phyloP scores from a whole-genome alignment of 2,888 invertebrate species.

The Cataglyphis cursor region DNA sequence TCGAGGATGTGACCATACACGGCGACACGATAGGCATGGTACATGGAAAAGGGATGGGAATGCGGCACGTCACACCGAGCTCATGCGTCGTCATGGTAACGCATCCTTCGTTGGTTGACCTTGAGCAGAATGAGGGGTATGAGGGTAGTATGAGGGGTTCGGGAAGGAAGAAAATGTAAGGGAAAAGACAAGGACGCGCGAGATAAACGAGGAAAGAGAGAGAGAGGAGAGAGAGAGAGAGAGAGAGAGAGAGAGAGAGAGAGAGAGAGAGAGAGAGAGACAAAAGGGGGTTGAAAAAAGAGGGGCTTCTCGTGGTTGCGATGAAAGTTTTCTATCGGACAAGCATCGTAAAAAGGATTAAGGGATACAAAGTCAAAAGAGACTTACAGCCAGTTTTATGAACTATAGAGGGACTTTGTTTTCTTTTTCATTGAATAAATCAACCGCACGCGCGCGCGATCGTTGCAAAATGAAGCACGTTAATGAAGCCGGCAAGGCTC shows the following conservation, averaged over 20 bases:
- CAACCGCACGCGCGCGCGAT: constrained; percentile 52
- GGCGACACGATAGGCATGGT: constrained; percentile 49
- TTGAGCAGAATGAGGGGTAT: constrained; percentile 70
- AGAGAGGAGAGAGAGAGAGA: neutral
- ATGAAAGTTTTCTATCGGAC: constrained; percentile 48
- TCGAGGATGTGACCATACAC: constrained; percentile 14
- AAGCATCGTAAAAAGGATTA: constrained; percentile 41
- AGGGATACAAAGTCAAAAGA: constrained; percentile 19
- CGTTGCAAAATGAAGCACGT: constrained; percentile 21
- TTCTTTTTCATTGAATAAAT: constrained; percentile 37
- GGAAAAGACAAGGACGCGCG: constrained; percentile 15
- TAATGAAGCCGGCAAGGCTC: constrained; percentile 33
- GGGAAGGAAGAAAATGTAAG: constrained; percentile 22
- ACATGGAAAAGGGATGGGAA: constrained; percentile 71
- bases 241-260: neutral
- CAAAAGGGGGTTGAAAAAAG: neutral
- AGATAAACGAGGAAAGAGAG: constrained; percentile 1
- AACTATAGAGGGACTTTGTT: constrained; percentile 1
- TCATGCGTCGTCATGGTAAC: constrained; percentile 82
- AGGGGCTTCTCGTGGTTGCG: constrained; percentile 8
- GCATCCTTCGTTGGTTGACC: constrained; percentile 80
- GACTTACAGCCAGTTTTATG: constrained; percentile 9
- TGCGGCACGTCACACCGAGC: constrained; percentile 79
- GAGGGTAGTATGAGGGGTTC: constrained; percentile 56
- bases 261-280: neutral